phyloP scores from a whole-genome alignment of 1,140 invertebrate genomes.

The Drosophila leontia region DNA sequence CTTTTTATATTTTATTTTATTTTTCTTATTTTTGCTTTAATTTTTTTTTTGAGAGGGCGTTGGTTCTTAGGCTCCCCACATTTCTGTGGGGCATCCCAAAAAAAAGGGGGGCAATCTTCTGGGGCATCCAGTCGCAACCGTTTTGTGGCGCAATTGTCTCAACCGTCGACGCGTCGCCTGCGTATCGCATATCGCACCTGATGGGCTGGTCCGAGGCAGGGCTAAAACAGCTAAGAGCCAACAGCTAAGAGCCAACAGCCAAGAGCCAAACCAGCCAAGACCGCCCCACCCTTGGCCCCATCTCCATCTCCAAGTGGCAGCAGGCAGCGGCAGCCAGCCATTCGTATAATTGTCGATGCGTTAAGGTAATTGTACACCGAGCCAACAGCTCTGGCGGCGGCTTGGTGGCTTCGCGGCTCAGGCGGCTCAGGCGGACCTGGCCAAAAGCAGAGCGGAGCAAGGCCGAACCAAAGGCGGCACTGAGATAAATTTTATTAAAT shows the following conservation, averaged over 20 bases:
- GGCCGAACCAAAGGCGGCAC: conserved; percentile 35
- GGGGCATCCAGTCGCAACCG: conserved; percentile 78
- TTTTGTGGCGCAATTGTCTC: conserved; percentile 77
- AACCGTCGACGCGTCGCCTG: conserved; percentile 55
- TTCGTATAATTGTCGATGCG: conserved; percentile 85
- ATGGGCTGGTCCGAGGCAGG: conserved; percentile 52
- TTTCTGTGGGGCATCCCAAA: neutral
- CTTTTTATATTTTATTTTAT: neutral
- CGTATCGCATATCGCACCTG: conserved; percentile 84
- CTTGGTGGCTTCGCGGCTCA: conserved; percentile 17
- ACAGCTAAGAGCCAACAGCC: conserved; percentile 2
- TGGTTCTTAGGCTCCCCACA: conserved; percentile 7
- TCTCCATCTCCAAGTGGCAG: conserved; percentile 11
- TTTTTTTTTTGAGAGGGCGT: conserved; percentile 16
- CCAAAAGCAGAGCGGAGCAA: conserved; percentile 61
- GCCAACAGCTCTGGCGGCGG: conserved; percentile 25
- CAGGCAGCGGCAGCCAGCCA: conserved; percentile 65
- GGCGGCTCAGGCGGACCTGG: conserved; percentile 40
- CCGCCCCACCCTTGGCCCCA: conserved; percentile 24
- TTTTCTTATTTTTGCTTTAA: neutral
- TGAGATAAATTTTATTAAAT: neutral
- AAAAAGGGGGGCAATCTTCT: conserved; percentile 60
- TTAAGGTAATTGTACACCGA: conserved; percentile 85
- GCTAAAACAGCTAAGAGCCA: conserved; percentile 9
- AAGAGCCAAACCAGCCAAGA: conserved; percentile 10